These are phyloP conservation scores for Apodemia zela DNA, from an alignment of 2,888 invertebrate species.

Conservation along the genomic window DNA sequence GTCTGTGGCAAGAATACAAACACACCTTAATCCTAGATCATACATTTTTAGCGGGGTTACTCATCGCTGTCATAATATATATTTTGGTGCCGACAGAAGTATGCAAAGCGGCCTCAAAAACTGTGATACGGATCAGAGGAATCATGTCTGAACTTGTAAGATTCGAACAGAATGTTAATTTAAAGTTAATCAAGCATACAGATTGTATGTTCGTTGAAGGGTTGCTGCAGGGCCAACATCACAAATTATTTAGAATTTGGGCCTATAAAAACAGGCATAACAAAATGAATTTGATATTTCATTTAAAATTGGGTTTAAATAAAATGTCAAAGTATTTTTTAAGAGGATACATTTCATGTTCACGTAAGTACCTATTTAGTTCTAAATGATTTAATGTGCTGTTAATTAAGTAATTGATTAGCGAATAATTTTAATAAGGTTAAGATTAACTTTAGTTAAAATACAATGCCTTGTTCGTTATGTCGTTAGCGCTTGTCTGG, in stretches of 20 bases:
- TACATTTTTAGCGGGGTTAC: conserved; percentile 49
- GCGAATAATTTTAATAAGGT: too few species aligned
- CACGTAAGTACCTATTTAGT: too few species aligned
- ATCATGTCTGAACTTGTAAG: conserved; percentile 67
- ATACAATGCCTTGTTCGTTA: too few species aligned
- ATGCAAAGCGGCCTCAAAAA: conserved; percentile 63
- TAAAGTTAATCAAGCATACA: background rate
- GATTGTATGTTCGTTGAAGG: background rate
- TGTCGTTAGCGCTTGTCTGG: too few species aligned
- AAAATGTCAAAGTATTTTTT: too few species aligned
- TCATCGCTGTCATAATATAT: conserved; percentile 44
- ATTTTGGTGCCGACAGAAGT: conserved; percentile 38
- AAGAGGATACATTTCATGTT: too few species aligned
- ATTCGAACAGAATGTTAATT: conserved; percentile 22
- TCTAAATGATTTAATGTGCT: too few species aligned
- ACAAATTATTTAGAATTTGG: background rate
- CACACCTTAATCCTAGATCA: conserved; percentile 29
- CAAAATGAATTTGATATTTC: background rate
- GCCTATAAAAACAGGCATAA: background rate
- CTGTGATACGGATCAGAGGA: conserved; percentile 44
- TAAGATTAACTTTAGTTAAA: too few species aligned
- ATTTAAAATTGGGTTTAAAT: background rate
- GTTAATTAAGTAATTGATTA: too few species aligned
- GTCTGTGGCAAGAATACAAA: conserved; percentile 21
- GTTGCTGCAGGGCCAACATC: background rate